A percentile compares a stretch with the other conserved stretches of the same genome.
phyloP scores from a whole-genome alignment of 2,888 invertebrate species.

The Leucania comma region DNA sequence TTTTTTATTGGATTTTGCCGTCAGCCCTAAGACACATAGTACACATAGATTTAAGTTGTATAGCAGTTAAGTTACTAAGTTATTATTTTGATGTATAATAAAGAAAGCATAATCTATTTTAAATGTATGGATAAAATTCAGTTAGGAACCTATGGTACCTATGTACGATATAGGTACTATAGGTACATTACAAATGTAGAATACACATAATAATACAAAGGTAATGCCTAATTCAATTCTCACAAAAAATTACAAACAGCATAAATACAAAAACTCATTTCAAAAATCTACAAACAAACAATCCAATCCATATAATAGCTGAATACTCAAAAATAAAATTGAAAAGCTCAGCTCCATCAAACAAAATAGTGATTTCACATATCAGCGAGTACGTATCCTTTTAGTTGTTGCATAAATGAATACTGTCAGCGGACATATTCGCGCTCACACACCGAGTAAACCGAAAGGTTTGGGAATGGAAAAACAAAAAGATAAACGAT shows the following conservation, averaged over 20 bases:
- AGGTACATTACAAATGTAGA: too few relatives aligned
- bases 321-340: slow-evolving; percentile 66
- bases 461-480: slow-evolving; percentile 75
- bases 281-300: slow-evolving; percentile 49
- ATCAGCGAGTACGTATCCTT: slow-evolving; percentile 80
- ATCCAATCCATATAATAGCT: slow-evolving; percentile 47
- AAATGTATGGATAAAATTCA: neutral
- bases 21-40: too few relatives aligned
- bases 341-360: slow-evolving; percentile 70
- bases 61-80: too few relatives aligned
- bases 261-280: slow-evolving; percentile 49
- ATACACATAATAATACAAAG: too few relatives aligned
- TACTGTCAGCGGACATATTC: slow-evolving; percentile 81
- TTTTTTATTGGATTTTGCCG: too few relatives aligned
- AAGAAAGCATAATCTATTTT: too few relatives aligned
- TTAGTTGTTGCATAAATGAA: slow-evolving; percentile 83
- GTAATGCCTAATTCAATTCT: slow-evolving; percentile 23
- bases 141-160: neutral
- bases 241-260: slow-evolving; percentile 17
- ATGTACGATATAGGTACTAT: too few relatives aligned
- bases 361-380: slow-evolving; percentile 85
- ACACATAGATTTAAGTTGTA: too few relatives aligned
- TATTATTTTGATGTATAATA: too few relatives aligned
- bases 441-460: slow-evolving; percentile 74
- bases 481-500: slow-evolving; percentile 85